Evolutionary conservation across 1,140 invertebrate species (phyloP).

Genomic region (Metopolophium dirhodum): DNA sequence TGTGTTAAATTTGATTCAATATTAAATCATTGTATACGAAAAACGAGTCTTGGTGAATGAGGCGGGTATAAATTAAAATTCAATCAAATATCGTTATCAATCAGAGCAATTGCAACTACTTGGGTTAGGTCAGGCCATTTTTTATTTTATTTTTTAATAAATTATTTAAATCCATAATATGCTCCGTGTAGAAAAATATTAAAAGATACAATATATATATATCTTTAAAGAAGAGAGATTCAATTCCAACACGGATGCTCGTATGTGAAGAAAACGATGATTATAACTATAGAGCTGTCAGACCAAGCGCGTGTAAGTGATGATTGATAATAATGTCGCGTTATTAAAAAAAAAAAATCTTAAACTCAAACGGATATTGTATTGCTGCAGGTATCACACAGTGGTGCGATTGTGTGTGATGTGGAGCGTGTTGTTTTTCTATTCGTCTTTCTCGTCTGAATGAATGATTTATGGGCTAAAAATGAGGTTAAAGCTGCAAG

Average conservation of each 20-base stretch:
- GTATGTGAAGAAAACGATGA: background rate
- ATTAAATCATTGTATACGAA: background rate
- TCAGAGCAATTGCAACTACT: background rate
- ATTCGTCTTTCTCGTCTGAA: background rate
- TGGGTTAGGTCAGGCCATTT: background rate
- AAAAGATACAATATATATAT: background rate
- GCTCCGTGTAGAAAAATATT: background rate
- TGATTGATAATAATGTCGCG: constrained; percentile 18
- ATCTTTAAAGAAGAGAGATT: background rate
- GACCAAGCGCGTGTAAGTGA: too few species aligned
- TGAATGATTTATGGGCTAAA: constrained; percentile 32
- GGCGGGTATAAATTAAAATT: background rate
- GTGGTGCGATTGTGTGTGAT: background rate
- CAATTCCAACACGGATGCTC: background rate
- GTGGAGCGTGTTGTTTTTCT: constrained; percentile 9
- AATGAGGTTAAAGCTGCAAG: constrained; percentile 13
- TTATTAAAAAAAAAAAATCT: background rate
- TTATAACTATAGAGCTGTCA: background rate
- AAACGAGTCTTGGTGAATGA: background rate
- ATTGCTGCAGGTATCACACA: background rate
- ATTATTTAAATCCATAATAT: background rate
- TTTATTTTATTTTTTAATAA: background rate
- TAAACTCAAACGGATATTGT: background rate
- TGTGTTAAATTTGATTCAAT: background rate
- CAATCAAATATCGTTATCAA: background rate